These are phyloP conservation scores for Linurgus olivaceus DNA, from an alignment of 2,797 vertebrate genomes.

Conservation along the genomic window DNA sequence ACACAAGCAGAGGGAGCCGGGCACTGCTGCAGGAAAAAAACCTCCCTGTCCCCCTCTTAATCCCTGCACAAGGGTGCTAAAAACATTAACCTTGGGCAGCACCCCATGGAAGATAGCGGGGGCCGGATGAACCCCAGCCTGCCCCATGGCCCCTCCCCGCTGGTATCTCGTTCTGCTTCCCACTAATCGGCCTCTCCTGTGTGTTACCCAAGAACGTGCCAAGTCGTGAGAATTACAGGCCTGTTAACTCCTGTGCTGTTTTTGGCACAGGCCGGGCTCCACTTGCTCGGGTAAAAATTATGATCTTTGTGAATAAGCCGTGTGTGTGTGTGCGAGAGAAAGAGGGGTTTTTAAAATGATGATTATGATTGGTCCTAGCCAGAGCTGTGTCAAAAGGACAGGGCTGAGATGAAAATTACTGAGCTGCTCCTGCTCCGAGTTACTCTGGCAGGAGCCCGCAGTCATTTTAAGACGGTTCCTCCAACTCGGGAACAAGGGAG, in stretches of 20 bases:
- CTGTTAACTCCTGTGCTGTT: slow-evolving; percentile 62
- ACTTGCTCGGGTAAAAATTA: slow-evolving; percentile 54
- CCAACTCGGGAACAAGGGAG: not conserved
- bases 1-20: not conserved
- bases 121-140: not conserved
- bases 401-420: not conserved
- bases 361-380: not conserved
- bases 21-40: not conserved
- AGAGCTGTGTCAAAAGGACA: slow-evolving; percentile 24
- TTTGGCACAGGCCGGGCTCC: slow-evolving; percentile 30
- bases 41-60: not conserved
- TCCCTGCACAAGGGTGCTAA: not conserved
- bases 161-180: not conserved
- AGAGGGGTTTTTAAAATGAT: not conserved
- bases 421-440: not conserved
- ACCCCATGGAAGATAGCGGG: not conserved
- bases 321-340: not conserved
- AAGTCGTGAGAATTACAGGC: slow-evolving; percentile 65
- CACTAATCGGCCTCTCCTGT: slow-evolving; percentile 27
- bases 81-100: not conserved
- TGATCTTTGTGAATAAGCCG: slow-evolving; percentile 41
- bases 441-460: not conserved
- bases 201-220: slow-evolving; percentile 56
- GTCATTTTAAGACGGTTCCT: slow-evolving; percentile 2
- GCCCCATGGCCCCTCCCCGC: not conserved